Evolutionary conservation across 2,888 invertebrate genomes (phyloP).

Genomic region (Brenthis hecate): DNA sequence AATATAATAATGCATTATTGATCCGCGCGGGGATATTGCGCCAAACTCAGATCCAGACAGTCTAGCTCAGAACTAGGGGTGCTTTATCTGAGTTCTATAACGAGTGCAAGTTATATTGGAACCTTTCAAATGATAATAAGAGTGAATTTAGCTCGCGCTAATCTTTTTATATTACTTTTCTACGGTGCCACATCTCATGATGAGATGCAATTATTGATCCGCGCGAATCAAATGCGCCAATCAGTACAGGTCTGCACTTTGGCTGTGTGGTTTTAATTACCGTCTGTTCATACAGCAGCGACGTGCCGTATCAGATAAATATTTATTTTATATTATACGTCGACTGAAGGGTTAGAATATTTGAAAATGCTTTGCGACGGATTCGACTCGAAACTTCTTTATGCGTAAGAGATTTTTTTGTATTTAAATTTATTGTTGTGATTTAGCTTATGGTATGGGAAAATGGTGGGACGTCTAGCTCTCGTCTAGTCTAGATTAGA

Average conservation of each 20-base stretch:
- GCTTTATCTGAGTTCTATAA: conserved; percentile 20
- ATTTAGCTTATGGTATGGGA: no score
- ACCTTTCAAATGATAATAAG: background rate
- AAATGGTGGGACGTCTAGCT: no score
- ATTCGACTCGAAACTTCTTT: conserved; percentile 28
- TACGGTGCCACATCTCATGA: conserved; percentile 15
- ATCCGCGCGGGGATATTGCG: conserved; percentile 37
- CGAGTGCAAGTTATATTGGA: background rate
- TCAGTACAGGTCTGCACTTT: conserved; percentile 19
- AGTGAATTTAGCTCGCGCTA: conserved; percentile 10
- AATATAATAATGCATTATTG: conserved; percentile 35
- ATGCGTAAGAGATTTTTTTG: conserved; percentile 35
- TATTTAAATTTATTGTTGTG: background rate
- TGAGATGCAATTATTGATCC: conserved; percentile 42
- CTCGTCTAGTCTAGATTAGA: no score
- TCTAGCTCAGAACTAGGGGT: conserved; percentile 29
- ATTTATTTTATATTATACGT: background rate
- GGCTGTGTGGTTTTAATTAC: conserved; percentile 2
- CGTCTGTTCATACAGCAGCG: background rate
- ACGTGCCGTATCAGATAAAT: background rate
- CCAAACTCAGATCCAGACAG: conserved; percentile 22
- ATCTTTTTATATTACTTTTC: conserved; percentile 11
- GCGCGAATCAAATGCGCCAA: conserved; percentile 39
- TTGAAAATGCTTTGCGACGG: conserved; percentile 35
- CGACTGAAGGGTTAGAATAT: background rate